Conservation (phyloP, 2,888 invertebrate genomes). For the Calameuta pallipes region DNA sequence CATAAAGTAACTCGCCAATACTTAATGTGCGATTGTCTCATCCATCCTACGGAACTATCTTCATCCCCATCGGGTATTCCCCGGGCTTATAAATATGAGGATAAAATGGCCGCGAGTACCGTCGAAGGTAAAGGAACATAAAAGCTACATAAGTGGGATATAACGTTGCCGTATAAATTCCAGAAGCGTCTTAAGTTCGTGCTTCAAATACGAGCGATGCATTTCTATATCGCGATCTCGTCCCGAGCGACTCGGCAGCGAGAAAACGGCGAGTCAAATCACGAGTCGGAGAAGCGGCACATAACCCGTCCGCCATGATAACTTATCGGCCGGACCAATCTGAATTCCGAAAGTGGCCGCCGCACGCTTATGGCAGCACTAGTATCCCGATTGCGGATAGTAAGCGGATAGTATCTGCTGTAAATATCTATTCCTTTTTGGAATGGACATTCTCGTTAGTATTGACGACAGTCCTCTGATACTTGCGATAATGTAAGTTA, state of each 20-base stretch:
- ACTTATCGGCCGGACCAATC: neutral
- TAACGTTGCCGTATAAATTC: slow-evolving; percentile 39
- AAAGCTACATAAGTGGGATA: neutral
- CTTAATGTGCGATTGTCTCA: neutral
- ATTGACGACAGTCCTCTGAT: neutral
- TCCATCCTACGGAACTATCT: neutral
- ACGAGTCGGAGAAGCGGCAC: neutral
- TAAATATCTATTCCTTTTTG: neutral
- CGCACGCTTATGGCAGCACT: neutral
- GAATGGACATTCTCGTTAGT: neutral
- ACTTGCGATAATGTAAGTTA: neutral
- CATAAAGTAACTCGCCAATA: neutral
- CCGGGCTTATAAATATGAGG: neutral
- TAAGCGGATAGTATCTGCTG: neutral
- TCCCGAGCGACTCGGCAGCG: neutral
- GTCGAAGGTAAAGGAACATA: neutral
- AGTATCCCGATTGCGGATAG: neutral
- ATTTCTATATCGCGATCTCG: slow-evolving; percentile 7
- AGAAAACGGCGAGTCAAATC: neutral
- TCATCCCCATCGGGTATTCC: neutral
- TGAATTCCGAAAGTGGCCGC: neutral
- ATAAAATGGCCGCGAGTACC: neutral
- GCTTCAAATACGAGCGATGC: slow-evolving; percentile 41
- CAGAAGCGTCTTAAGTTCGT: slow-evolving; percentile 40
- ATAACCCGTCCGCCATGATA: neutral